Base-by-base conservation (phyloP, 2,113 vertebrate genomes). In the Petaurus breviceps region DNA sequence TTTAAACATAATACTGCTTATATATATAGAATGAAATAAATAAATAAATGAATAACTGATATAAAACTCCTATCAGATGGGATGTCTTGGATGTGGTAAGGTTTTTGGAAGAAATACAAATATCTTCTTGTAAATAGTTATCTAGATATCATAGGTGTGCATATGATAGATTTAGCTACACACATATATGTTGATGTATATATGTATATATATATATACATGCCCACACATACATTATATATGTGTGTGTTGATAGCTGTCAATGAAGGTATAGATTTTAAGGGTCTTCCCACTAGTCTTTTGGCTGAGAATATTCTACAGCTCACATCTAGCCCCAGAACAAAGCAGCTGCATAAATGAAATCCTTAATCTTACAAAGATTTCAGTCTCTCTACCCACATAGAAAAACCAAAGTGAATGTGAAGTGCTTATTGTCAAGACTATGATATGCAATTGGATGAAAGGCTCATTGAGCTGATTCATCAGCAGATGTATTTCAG, bases 21-120 rank as follows among this genome's bases (percentile, higher is more conserved):
- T n/a, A n/a, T n/a, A n/a, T n/a, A 90, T 96, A 94, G 51, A 94
- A 93, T 94, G 2, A 57, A 96, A 89, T 37, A 25, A 77, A 43
- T 55, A 25, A 55, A 26, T 55, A 55, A n/a, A 77, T n/a, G 37
- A n/a, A 43, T 84, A 77, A 77, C 25, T 77, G 68, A 5, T 90
- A 16, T 28, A 92, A 92, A 46, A 1, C 11, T 50, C 8, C 57
- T 92, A 95, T 89, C 11, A 90, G 3, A 3, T 92, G 23, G 14
- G 1, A 84, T 22, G 16, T 84, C 68, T 14, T 23, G 16, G n/a
- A 84, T 68, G 68, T 43, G 19, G 19, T 84, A 43, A 77, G 16
- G n/a, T 28, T 43, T 77, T 84, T 43, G n/a, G 57, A 43, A 43
- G n/a, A 84, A 43, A 84, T 43, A 43, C 0, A 84, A 23, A 23